Evolutionary conservation across 1,140 invertebrate species (phyloP), one percentile per base, ranked within the genome.

Genomic region (Bombus cullumanus): DNA sequence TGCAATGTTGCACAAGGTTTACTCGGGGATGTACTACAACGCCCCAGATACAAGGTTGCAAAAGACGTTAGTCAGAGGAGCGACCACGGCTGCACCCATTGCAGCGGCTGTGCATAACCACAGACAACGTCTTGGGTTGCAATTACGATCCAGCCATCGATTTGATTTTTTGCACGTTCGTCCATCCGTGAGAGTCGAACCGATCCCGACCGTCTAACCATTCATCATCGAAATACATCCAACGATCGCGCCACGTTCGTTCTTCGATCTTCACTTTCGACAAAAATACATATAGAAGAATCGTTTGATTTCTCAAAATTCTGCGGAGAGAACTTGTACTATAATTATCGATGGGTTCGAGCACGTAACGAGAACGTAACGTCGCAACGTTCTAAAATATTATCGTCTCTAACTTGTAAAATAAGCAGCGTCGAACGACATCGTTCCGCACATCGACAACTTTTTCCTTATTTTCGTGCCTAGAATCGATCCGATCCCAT

Each of bases 121-220:
- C 77, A 79, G 74, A 89, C 73, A 81, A 81, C 69, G 47, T 72
- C 71, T 31, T n/a, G 41, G 74, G 64, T 84, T 88, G 85, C 83
- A 90, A 91, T 91, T 90, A 88, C 89, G 68, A 86, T 88, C 78
- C 79, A 88, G 18, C 86, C 77, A 71, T 81, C 81, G 82, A 90
- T 85, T 77, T 43, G 77, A 71, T 86, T 89, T 72, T 84, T 76
- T 74, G 43, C 83, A 64, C 79, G 68, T 62, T 57, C 77, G 73
- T 66, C 84, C 81, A 88, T 89, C 79, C 79, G 87, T 89, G 87
- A 89, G 81, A 87, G 88, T 64, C 72, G 85, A 87, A 86, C 57
- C 75, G 37, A 34, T n/a, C n/a, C 15, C 22, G 64, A 75, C 57
- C 47, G 47, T 72, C 37, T 72, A 85, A 89, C 75, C 88, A 84